Percentiles rank a stretch among this genome's conserved stretches.
These are phyloP conservation scores for Tribolium castaneum DNA, from an alignment of 1,140 invertebrate genomes.

Conservation along the genomic window DNA sequence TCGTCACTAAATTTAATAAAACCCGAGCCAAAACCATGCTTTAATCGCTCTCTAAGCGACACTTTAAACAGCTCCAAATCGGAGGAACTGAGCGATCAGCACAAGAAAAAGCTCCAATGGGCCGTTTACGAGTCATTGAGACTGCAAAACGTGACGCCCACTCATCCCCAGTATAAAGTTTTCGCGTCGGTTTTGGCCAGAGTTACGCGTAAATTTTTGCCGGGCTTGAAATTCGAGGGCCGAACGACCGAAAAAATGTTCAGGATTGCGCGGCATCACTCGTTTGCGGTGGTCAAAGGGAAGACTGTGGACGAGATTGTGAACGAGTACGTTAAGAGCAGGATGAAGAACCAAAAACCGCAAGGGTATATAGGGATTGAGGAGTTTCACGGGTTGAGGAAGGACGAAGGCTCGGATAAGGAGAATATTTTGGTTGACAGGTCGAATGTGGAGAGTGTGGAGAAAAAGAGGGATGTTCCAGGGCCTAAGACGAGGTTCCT, in stretches of 20 bases:
- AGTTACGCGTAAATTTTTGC: slow-evolving; percentile 64
- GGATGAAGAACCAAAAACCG: slow-evolving; percentile 53
- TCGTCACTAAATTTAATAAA: slow-evolving; percentile 58
- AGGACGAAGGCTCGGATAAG: slow-evolving; percentile 18
- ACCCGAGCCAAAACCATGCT: slow-evolving; percentile 2
- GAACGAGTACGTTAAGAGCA: slow-evolving; percentile 61
- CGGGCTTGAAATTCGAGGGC: slow-evolving; percentile 65
- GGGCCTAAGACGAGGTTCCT: slow-evolving; percentile 7
- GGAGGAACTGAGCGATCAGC: slow-evolving; percentile 69
- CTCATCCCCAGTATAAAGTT: slow-evolving; percentile 72
- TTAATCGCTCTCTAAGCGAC: slow-evolving; percentile 53
- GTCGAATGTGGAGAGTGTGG: slow-evolving; percentile 46
- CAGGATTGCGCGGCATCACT: slow-evolving; percentile 72
- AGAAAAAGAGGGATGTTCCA: slow-evolving; percentile 38
- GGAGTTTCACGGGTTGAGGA: slow-evolving; percentile 36
- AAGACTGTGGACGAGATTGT: slow-evolving; percentile 70
- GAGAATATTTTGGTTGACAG: slow-evolving; percentile 48
- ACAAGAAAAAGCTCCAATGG: slow-evolving; percentile 79
- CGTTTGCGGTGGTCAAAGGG: slow-evolving; percentile 71
- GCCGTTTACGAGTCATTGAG: slow-evolving; percentile 75
- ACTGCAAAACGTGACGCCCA: slow-evolving; percentile 72
- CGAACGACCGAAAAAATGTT: slow-evolving; percentile 70
- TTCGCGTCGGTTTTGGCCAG: slow-evolving; percentile 70
- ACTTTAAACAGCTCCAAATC: slow-evolving; percentile 47
- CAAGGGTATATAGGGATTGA: slow-evolving; percentile 57